These are phyloP conservation scores for Pinna nobilis DNA, from an alignment of 1,140 invertebrate species.

Conservation along the genomic window DNA sequence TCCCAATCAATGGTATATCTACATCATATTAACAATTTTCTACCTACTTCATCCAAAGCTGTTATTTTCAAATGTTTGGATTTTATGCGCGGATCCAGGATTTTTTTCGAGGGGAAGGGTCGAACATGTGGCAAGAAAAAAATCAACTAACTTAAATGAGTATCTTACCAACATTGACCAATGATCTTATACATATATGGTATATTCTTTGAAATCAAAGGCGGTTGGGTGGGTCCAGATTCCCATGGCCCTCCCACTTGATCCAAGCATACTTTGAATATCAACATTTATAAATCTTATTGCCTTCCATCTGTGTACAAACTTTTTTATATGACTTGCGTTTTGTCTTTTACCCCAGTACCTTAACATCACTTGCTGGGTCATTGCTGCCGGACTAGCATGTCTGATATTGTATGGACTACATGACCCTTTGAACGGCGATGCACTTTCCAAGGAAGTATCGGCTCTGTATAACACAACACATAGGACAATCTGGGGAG, in stretches of 20 bases:
- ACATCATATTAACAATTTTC: too few species aligned
- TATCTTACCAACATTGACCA: too few species aligned
- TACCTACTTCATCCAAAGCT: too few species aligned
- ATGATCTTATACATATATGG: neutral
- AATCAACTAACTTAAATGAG: too few species aligned
- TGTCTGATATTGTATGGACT: constrained; percentile 59
- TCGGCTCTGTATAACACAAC: constrained; percentile 69
- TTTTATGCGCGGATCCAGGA: too few species aligned
- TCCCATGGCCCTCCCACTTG: too few species aligned
- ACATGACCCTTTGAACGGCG: constrained; percentile 45
- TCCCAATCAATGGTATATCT: too few species aligned
- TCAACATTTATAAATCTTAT: neutral
- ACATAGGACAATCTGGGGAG: constrained; percentile 70
- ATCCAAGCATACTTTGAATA: too few species aligned
- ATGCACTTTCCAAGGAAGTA: constrained; percentile 30
- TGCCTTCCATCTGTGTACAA: neutral
- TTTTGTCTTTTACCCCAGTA: constrained; percentile 31
- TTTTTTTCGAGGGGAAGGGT: too few species aligned
- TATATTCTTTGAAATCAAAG: neutral
- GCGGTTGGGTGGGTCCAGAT: neutral
- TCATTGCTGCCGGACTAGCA: constrained; percentile 41
- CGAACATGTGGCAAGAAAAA: too few species aligned
- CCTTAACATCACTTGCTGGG: constrained; percentile 44
- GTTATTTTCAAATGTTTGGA: too few species aligned
- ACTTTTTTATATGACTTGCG: neutral